Evolutionary conservation across 2,797 vertebrate genomes (phyloP), one percentile per base, ranked within the genome.

Genomic region (Odontamblyopus lacepedii): DNA sequence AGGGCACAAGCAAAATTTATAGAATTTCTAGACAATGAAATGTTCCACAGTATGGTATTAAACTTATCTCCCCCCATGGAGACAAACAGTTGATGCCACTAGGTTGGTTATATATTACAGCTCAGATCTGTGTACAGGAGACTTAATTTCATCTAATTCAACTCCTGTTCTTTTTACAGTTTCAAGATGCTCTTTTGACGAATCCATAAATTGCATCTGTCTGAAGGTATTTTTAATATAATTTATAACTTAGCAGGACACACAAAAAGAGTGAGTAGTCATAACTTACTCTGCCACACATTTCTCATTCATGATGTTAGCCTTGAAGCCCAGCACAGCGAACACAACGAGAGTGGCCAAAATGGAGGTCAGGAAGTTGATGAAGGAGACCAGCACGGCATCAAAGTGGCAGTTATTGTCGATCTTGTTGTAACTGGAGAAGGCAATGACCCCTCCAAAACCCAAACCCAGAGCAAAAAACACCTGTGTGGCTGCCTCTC

Each of bases 341-440:
- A 98, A 98, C 53, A 98, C 97, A 16, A 98, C 97, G 53, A 98
- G 92, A 0, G 97, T 98, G 83, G 97, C 97, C 91, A 98, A 87
- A 80, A 98, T 94, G 0, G 97, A 98, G 0, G 97, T 98, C 85
- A 98, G 85, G 88, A 98, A 98, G 87, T 98, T 98, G 87, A 98
- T 98, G 90, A 98, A 77, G 64, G 97, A 97, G 77, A 98, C 97
- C 0, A 98, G 94, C 2, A 96, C 95, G 0, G 97, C 97, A 0
- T 98, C 97, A 1, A 98, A 98, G 82, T 98, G 97, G 83, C 97
- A 98, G 93, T 98, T 98, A 91, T 98, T 98, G 88, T 98, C 96
- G 57, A 96, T 96, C 82, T 98, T 98, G 85, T 98, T 98, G 92
- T 98, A 98, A 83, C 97, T 98, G 85, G 97, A 98, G 92, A 98